Conservation (phyloP, 2,113 vertebrate genomes). For the Grus americana region DNA sequence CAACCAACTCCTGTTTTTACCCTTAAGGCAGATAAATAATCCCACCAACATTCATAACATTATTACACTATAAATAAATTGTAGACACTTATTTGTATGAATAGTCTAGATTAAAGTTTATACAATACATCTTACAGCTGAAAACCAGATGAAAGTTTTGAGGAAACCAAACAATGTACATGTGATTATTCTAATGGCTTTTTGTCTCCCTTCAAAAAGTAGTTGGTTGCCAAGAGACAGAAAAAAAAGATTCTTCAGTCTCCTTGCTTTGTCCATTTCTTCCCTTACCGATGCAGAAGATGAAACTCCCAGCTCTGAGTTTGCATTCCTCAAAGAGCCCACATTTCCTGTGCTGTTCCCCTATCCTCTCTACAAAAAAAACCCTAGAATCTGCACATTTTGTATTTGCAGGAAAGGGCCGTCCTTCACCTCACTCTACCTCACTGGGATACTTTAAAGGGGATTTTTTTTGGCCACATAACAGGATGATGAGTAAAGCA, state of each 20-base stretch:
- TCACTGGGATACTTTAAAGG: neutral
- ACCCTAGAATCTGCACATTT: neutral
- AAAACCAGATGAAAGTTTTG: neutral
- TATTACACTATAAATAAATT: neutral
- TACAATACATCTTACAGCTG: neutral
- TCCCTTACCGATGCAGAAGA: neutral
- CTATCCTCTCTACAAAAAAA: neutral
- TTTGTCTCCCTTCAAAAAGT: neutral
- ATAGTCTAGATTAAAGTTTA: neutral
- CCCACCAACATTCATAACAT: neutral
- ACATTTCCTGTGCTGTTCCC: neutral
- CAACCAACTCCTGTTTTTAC: neutral
- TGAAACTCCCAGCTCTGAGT: neutral
- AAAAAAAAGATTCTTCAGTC: neutral
- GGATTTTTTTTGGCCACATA: neutral
- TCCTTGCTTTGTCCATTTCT: neutral
- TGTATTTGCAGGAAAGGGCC: neutral
- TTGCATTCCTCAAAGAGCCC: neutral
- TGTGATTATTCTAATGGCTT: neutral
- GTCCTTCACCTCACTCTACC: neutral
- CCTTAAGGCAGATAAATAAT: neutral
- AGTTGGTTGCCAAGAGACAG: neutral
- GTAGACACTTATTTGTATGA: neutral
- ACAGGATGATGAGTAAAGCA: neutral
- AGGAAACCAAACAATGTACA: neutral